phyloP scores from a whole-genome alignment of 2,113 vertebrate species.

The Engystomops pustulosus region DNA sequence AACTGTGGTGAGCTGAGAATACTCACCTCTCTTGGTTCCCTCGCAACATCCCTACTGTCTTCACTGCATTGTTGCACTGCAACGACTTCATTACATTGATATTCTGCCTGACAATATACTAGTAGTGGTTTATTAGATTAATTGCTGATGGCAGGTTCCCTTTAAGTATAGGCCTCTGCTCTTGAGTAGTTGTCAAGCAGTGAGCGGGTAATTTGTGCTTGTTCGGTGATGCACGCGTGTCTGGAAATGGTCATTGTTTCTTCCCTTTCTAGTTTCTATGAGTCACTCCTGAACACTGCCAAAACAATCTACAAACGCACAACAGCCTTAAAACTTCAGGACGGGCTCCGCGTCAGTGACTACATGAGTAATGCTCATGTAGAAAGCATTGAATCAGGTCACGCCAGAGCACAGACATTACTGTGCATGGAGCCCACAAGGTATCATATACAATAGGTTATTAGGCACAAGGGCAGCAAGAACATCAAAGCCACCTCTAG shows the following conservation, averaged over 20 bases:
- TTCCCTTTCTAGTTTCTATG: conserved; percentile 6
- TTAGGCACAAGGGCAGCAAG: neutral
- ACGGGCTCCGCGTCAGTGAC: neutral
- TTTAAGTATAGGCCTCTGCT: conserved; percentile 1
- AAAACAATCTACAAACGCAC: conserved; percentile 13
- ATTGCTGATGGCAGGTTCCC: too few relatives aligned
- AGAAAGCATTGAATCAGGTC: neutral
- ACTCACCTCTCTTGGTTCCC: too few relatives aligned
- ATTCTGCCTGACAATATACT: too few relatives aligned
- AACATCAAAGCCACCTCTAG: neutral
- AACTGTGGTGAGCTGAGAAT: too few relatives aligned
- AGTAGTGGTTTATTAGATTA: too few relatives aligned
- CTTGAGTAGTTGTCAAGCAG: conserved; percentile 1
- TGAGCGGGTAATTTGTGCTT: neutral
- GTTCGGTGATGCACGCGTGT: neutral
- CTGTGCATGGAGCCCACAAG: neutral
- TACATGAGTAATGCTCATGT: neutral
- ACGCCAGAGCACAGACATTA: neutral
- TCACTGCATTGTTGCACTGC: too few relatives aligned
- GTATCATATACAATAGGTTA: neutral
- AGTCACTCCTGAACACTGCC: conserved; percentile 3
- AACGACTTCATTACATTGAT: too few relatives aligned
- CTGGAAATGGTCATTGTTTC: neutral
- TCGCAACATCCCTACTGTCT: too few relatives aligned
- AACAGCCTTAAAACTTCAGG: neutral